These are phyloP conservation scores for Lucilia cuprina DNA, from an alignment of 1,140 invertebrate genomes.

Conservation along the genomic window DNA sequence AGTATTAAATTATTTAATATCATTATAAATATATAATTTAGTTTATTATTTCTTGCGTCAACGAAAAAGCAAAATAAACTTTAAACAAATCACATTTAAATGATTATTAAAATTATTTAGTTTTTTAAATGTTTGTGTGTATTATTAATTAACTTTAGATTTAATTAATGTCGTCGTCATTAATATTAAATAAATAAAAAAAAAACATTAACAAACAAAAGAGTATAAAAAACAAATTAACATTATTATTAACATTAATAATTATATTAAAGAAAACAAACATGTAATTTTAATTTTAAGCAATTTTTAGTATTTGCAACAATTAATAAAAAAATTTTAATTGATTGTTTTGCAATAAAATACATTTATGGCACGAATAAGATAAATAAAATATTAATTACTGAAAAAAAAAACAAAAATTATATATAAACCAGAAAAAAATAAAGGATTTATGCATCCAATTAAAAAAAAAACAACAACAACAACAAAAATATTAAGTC, in stretches of 20 bases:
- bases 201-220: not conserved
- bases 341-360: not conserved
- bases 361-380: not conserved
- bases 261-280: not conserved
- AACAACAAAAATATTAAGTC: conserved; percentile 30
- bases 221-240: not conserved
- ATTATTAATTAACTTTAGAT: conserved; percentile 10
- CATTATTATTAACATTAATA: not conserved
- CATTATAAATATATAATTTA: not conserved
- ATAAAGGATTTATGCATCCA: not conserved
- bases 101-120: not conserved
- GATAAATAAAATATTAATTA: not conserved
- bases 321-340: not conserved
- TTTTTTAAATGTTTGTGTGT: conserved; percentile 29
- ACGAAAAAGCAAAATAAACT: not conserved
- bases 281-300: conserved; percentile 13
- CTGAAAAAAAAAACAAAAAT: not conserved
- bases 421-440: too few relatives aligned
- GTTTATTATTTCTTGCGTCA: not conserved
- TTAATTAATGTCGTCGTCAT: conserved; percentile 28
- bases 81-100: not conserved
- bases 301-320: conserved; percentile 21
- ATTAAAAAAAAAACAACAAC: not conserved
- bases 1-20: not conserved
- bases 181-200: not conserved